Evolutionary conservation across 2,888 invertebrate genomes (phyloP), one percentile per base, ranked within the genome.

Genomic region (Xestia sexstrigata): DNA sequence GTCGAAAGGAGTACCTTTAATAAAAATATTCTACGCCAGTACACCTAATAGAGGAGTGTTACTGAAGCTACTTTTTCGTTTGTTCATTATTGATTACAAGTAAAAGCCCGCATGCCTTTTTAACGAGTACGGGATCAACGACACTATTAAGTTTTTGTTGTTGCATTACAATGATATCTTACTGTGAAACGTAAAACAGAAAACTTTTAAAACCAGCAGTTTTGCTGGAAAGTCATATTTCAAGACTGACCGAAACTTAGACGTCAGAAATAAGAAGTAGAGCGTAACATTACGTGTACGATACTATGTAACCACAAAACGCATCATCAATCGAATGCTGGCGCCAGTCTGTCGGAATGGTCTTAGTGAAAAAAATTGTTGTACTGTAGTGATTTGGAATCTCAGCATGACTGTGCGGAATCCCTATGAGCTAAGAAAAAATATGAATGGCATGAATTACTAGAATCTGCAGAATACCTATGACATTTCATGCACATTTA

Each of bases 61-160:
- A 79, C 42, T 47, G 55, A 42, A 74, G 62, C 39, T 78, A 65
- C 42, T 75, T 67, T 52, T 71, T 58, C 65, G 35, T 74, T 76
- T 70, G 69, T 80, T 79, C 66, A 79, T 80, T 88, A 89, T 89
- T 83, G 89, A 89, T 90, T 87, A 78, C 23, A 81, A 81, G 73
- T 83, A 72, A 83, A 78, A 80, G 77, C 90, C 90, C 89, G 90
- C 89, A 90, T 90, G 70, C 62, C 42, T 74, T 81, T 86, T 77
- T 74, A 78, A 79, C 71, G 76, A 84, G 62, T 55, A 60, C n/a
- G 62, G 79, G 85, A 83, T 88, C 83, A 87, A 85, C 47, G 87
- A 84, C 79, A 79, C 79, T 70, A 72, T 81, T 70, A 71, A 60
- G 17, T 70, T 49, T 67, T 47, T 78, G n/a, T 58, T 62, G 47